phyloP scores from a whole-genome alignment of 2,888 invertebrate genomes.

The Agonopterix alstromeriana region DNA sequence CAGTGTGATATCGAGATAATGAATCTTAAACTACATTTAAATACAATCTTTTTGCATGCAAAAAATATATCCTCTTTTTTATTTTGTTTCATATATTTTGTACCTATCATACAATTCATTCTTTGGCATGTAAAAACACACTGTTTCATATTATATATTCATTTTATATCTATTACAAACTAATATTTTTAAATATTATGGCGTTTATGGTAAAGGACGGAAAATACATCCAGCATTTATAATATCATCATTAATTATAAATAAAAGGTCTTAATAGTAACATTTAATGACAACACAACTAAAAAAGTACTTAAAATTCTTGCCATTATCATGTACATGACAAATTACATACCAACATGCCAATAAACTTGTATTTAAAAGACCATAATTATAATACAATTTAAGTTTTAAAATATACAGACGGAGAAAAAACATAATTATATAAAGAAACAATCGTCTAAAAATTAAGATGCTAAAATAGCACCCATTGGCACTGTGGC shows the following conservation, averaged over 20 bases:
- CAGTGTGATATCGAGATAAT: conserved; percentile 17
- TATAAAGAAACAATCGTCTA: background rate
- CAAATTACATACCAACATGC: too few relatives aligned
- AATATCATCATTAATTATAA: too few relatives aligned
- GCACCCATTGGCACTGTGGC: conserved; percentile 12
- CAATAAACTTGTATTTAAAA: background rate
- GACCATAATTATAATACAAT: conserved; percentile 5
- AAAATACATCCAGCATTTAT: conserved; percentile 29
- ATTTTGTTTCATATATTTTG: conserved; percentile 35
- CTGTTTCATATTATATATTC: conserved; percentile 24
- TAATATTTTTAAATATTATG: conserved; percentile 27
- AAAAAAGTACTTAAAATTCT: too few relatives aligned
- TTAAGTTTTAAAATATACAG: background rate
- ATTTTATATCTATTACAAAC: conserved; percentile 12
- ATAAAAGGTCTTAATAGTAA: too few relatives aligned
- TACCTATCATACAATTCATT: conserved; percentile 46
- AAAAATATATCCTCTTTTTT: conserved; percentile 28
- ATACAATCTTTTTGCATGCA: conserved; percentile 49
- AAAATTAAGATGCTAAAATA: background rate
- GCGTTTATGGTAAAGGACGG: conserved; percentile 40
- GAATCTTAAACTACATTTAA: conserved; percentile 11
- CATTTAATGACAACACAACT: too few relatives aligned
- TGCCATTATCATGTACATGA: too few relatives aligned
- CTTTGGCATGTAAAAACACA: conserved; percentile 61
- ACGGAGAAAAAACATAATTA: background rate